Base-by-base conservation (phyloP, 2,888 invertebrate species). In the Holacanthella duospinosa region DNA sequence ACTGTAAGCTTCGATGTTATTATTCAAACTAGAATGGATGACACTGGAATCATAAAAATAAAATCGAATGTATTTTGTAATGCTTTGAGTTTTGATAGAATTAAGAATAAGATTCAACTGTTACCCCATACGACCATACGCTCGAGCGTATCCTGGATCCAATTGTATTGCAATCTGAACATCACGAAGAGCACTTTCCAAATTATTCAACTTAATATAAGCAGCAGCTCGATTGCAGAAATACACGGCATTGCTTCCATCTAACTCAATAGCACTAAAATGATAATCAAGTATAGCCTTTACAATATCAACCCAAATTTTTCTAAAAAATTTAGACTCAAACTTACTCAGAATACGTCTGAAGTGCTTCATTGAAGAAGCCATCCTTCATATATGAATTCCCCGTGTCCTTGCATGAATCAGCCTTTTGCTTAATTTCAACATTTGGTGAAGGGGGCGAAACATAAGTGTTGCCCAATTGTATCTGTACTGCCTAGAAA, bases 211-310 rank as follows among this genome's bases (percentile, higher is more conserved):
- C 76, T 93, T 92, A 76, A 89, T 94, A 77, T 89, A 87, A 0
- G 95, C 94, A 1, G 97, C 97, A 55, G 97, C 99, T 71, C 97
- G 85, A 77, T 99, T 99, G 77, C 96, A 95, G 77, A 90, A 97
- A 79, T 89, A 97, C 29, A 97, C 91, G 0, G 96, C 88, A 80
- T 96, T 96, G 66, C 83, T 83, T 27, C 87, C 85, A 77, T 95
- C 91, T 63, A 93, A 79, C 73, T 86, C 83, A 69, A 99, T 91
- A 16, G 97, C 96, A 74, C 90, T 87, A 71, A 76, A 81, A 78
- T 66, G 66, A 61, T 16, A 55, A 63, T 26, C 12, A 48, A n/a
- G n/a, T n/a, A n/a, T n/a, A n/a, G n/a, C n/a, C n/a, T n/a, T n/a
- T n/a, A n/a, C n/a, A n/a, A n/a, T n/a, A 59, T 58, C n/a, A 28